Percentiles rank a stretch among this genome's conserved stretches.
These are phyloP conservation scores for Chelonia mydas DNA, from an alignment of 2,797 vertebrate species.

Conservation along the genomic window DNA sequence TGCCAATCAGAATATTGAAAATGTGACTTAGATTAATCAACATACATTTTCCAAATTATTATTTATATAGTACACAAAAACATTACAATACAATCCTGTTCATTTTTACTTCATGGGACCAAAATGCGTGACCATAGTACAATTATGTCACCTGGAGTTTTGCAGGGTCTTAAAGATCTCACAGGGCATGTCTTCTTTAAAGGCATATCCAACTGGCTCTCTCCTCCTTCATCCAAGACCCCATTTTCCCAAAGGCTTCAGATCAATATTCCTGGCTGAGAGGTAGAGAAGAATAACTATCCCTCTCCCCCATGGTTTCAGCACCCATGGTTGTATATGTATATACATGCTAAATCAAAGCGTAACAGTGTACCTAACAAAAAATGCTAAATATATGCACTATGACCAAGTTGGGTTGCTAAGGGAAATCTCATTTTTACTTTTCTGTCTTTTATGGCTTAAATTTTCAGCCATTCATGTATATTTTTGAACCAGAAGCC, in stretches of 20 bases:
- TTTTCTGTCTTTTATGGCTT: not conserved
- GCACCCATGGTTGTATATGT: not conserved
- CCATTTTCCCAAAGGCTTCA: not conserved
- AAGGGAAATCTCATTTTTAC: not conserved
- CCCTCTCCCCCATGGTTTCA: not conserved
- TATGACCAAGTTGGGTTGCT: not conserved
- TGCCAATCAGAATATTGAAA: not conserved
- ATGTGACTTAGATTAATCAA: not conserved
- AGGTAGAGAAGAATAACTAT: not conserved
- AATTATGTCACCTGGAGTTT: not conserved
- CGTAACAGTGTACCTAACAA: not conserved
- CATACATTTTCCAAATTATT: not conserved
- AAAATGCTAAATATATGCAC: not conserved
- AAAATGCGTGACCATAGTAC: not conserved
- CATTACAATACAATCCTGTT: not conserved
- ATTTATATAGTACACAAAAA: not conserved
- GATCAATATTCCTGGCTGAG: not conserved
- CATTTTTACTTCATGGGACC: not conserved
- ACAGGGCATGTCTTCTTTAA: not conserved
- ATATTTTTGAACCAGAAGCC: not conserved
- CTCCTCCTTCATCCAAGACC: not conserved
- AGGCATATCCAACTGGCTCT: not conserved
- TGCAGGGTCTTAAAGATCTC: not conserved
- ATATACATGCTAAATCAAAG: not conserved
- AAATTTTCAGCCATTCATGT: not conserved